These are phyloP conservation scores for Riptortus pedestris DNA, from an alignment of 1,140 invertebrate species.

Conservation along the genomic window DNA sequence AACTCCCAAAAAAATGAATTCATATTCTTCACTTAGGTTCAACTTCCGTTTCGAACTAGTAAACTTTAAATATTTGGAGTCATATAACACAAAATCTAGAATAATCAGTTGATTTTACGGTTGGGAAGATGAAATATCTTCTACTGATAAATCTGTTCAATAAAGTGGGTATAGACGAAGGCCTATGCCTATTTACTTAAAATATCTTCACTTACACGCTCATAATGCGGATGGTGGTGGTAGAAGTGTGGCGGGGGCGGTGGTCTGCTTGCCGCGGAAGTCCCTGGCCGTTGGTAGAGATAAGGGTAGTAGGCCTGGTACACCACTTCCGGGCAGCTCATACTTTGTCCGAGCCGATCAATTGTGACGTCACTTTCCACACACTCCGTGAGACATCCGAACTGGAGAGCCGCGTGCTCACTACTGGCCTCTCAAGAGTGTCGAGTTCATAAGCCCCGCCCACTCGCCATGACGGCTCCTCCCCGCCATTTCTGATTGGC, in stretches of 20 bases:
- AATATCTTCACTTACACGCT: conserved; percentile 46
- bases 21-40: too few species aligned
- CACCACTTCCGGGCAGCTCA: conserved; percentile 52
- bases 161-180: too few species aligned
- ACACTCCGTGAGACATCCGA: conserved; percentile 11
- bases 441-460: conserved; percentile 1
- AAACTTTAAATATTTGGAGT: too few species aligned
- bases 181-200: too few species aligned
- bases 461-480: not conserved
- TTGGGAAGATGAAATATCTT: too few species aligned
- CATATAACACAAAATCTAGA: too few species aligned
- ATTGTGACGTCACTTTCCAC: too few species aligned
- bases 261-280: conserved; percentile 38
- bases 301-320: conserved; percentile 51
- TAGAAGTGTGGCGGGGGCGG: conserved; percentile 31
- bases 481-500: not conserved
- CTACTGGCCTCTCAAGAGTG: not conserved
- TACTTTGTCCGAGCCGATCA: conserved; percentile 31
- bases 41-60: too few species aligned
- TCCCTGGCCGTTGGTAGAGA: conserved; percentile 43
- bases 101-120: too few species aligned
- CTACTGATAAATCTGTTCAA: too few species aligned
- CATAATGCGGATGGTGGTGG: conserved; percentile 40
- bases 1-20: too few species aligned
- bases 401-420: not conserved